These are phyloP conservation scores for Baronia brevicornis DNA, from an alignment of 2,888 invertebrate genomes.

Conservation along the genomic window DNA sequence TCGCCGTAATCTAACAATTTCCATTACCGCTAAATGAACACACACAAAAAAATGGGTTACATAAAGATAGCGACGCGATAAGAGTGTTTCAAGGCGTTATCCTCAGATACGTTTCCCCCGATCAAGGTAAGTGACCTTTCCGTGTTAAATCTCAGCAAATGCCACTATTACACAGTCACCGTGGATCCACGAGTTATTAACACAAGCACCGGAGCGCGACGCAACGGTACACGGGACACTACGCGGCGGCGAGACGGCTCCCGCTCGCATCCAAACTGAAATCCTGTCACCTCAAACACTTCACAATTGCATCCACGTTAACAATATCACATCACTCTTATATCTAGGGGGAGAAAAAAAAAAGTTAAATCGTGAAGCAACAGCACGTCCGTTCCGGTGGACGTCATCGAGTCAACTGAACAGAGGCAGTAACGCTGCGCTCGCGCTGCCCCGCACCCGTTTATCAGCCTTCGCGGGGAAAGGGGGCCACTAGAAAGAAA, in stretches of 20 bases:
- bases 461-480: constrained; percentile 66
- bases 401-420: constrained; percentile 53
- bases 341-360: constrained; percentile 11
- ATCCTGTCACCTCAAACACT: constrained; percentile 27
- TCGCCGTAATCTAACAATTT: constrained; percentile 4
- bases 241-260: constrained; percentile 32
- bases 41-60: constrained; percentile 15
- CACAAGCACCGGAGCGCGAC: constrained; percentile 62
- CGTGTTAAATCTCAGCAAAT: constrained; percentile 64
- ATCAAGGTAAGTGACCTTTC: constrained; percentile 71
- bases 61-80: constrained; percentile 13
- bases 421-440: constrained; percentile 61
- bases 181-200: constrained; percentile 66
- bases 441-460: constrained; percentile 50
- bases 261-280: constrained; percentile 36
- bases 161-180: constrained; percentile 57
- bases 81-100: constrained; percentile 18
- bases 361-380: constrained; percentile 1
- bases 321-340: constrained; percentile 20
- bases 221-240: constrained; percentile 59
- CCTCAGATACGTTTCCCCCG: constrained; percentile 33
- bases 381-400: constrained; percentile 37
- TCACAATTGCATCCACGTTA: constrained; percentile 16
- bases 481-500: constrained; percentile 56
- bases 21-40: constrained; percentile 12